Percentiles rank a stretch among this genome's conserved stretches.
phyloP scores from a whole-genome alignment of 2,797 vertebrate species.

The Danionella dracula region DNA sequence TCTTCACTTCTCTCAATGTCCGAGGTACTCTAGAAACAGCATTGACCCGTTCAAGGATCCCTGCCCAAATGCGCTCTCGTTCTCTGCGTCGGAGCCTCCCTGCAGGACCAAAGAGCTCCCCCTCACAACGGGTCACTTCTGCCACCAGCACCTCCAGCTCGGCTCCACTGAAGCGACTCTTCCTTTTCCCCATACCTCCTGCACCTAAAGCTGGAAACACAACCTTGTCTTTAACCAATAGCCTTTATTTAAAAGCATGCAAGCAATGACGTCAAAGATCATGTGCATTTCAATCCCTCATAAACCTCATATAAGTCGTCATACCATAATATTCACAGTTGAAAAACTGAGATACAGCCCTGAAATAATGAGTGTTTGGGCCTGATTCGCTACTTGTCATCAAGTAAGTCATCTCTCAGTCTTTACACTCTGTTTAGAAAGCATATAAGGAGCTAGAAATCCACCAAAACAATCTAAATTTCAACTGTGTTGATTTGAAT shows the following conservation, averaged over 20 bases:
- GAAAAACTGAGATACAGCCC: too few species aligned
- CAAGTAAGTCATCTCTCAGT: too few species aligned
- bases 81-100: conserved; percentile 73
- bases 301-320: too few species aligned
- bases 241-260: background rate
- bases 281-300: too few species aligned
- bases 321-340: too few species aligned
- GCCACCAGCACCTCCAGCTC: conserved; percentile 78
- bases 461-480: too few species aligned
- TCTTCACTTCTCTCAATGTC: conserved; percentile 76
- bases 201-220: conserved; percentile 72
- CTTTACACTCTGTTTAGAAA: too few species aligned
- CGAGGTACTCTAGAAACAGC: conserved; percentile 76
- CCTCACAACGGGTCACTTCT: conserved; percentile 75
- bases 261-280: too few species aligned
- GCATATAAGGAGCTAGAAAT: too few species aligned
- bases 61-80: conserved; percentile 77
- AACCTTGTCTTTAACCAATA: conserved; percentile 61
- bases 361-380: too few species aligned
- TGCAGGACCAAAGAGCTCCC: conserved; percentile 74
- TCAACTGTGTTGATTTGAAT: too few species aligned
- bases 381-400: too few species aligned
- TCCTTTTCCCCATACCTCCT: conserved; percentile 72
- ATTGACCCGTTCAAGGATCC: conserved; percentile 75
- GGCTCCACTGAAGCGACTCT: conserved; percentile 79